Percentiles rank a stretch among this genome's conserved stretches.
Evolutionary conservation across 1,140 invertebrate species (phyloP).

Genomic region (Drosophila baimaii): DNA sequence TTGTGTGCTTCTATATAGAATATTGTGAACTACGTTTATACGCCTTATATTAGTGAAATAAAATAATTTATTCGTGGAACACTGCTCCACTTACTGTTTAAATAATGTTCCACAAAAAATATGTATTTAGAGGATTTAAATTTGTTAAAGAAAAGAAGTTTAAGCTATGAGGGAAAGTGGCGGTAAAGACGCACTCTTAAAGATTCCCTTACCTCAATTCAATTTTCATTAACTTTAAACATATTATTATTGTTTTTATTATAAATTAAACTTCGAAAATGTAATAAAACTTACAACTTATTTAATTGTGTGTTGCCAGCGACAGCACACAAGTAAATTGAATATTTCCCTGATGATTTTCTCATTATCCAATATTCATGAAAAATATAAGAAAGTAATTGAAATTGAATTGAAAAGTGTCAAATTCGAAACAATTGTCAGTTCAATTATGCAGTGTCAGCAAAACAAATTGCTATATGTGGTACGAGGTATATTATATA

Average conservation of each 20-base stretch:
- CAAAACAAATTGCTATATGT: conserved; percentile 9
- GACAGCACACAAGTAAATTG: not conserved
- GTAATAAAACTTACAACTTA: not conserved
- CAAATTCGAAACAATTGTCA: conserved; percentile 16
- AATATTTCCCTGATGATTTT: not conserved
- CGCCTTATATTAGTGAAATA: conserved; percentile 16
- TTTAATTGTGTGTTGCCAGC: not conserved
- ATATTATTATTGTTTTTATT: not conserved
- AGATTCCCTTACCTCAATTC: too few species aligned
- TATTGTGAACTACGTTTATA: not conserved
- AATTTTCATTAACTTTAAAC: too few species aligned
- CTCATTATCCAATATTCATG: not conserved
- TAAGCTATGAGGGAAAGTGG: not conserved
- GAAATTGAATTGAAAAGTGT: conserved; percentile 16
- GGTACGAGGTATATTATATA: not conserved
- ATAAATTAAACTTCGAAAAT: not conserved
- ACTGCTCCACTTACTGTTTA: not conserved
- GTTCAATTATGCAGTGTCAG: conserved; percentile 14
- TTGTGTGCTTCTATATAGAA: conserved; percentile 17
- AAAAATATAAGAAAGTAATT: conserved; percentile 8
- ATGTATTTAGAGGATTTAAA: not conserved
- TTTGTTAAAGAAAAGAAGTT: not conserved
- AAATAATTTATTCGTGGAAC: conserved; percentile 30
- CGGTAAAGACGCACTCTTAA: not conserved
- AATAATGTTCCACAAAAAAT: not conserved